These are phyloP conservation scores for Clostera curtula DNA, from an alignment of 2,888 invertebrate species.

Conservation along the genomic window DNA sequence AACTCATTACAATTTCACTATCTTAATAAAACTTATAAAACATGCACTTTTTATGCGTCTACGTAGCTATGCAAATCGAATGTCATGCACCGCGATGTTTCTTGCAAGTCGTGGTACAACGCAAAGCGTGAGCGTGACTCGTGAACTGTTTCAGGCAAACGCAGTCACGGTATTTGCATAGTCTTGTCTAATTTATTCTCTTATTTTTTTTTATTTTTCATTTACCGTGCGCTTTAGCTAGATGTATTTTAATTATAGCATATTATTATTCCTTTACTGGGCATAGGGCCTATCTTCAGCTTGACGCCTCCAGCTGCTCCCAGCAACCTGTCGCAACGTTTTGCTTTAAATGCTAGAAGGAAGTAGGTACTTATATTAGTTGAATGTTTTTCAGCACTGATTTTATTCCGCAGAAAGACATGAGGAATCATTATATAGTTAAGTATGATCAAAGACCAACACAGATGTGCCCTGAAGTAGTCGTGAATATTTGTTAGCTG, in stretches of 20 bases:
- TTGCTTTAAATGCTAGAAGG: conserved; percentile 2
- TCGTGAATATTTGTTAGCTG: too few relatives aligned
- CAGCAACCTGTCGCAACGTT: too few relatives aligned
- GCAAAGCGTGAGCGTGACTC: conserved; percentile 25
- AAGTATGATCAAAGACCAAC: too few relatives aligned
- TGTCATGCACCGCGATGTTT: conserved; percentile 14
- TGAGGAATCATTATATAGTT: too few relatives aligned
- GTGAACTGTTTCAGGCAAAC: conserved; percentile 19
- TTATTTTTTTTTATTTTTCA: neutral
- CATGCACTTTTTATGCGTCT: conserved; percentile 32
- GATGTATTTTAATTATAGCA: neutral
- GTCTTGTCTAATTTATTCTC: conserved; percentile 1
- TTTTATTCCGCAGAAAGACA: too few relatives aligned
- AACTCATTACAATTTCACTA: conserved; percentile 17
- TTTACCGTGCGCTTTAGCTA: neutral
- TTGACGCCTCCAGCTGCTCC: neutral
- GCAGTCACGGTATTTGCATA: conserved; percentile 23
- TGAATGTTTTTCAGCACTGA: too few relatives aligned
- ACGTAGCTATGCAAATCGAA: conserved; percentile 22
- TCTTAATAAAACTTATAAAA: conserved; percentile 23
- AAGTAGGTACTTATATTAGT: neutral
- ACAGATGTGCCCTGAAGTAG: too few relatives aligned
- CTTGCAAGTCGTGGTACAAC: conserved; percentile 18
- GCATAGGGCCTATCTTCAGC: neutral
- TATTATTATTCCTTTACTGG: neutral